Evolutionary conservation across 2,888 invertebrate species (phyloP).

Genomic region (Chelonus formosanus): DNA sequence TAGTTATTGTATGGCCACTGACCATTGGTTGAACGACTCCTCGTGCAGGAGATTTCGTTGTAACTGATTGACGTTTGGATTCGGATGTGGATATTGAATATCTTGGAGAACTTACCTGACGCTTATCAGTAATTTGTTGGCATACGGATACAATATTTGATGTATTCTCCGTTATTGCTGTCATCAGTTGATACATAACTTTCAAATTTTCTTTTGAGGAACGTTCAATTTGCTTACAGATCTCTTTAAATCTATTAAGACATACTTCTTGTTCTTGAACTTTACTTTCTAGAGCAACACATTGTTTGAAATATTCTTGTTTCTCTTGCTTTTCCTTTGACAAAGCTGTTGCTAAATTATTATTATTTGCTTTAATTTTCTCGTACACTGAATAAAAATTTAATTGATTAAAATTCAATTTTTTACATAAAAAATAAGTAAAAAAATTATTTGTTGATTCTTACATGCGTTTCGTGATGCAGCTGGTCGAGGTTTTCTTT

Average conservation of each 20-base stretch:
- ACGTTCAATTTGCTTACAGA: too few species aligned
- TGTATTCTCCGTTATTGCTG: too few species aligned
- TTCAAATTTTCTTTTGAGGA: too few species aligned
- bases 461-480: too few species aligned
- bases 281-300: slow-evolving; percentile 49
- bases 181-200: too few species aligned
- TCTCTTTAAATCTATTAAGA: too few species aligned
- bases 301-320: slow-evolving; percentile 51
- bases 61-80: slow-evolving; percentile 47
- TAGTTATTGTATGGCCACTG: slow-evolving; percentile 61
- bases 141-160: too few species aligned
- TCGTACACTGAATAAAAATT: slow-evolving; percentile 49
- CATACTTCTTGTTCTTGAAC: slow-evolving; percentile 45
- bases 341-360: slow-evolving; percentile 54
- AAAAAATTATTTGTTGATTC: not conserved
- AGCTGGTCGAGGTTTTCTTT: too few species aligned
- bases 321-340: slow-evolving; percentile 54
- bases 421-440: slow-evolving; percentile 19
- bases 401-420: slow-evolving; percentile 11
- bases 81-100: slow-evolving; percentile 47
- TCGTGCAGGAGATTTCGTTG: slow-evolving; percentile 54
- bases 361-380: slow-evolving; percentile 55
- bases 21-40: slow-evolving; percentile 63
- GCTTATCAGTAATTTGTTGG: too few species aligned
- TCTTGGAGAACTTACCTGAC: not conserved